phyloP scores from a whole-genome alignment of 1,140 invertebrate species.

The Planococcus citri region DNA sequence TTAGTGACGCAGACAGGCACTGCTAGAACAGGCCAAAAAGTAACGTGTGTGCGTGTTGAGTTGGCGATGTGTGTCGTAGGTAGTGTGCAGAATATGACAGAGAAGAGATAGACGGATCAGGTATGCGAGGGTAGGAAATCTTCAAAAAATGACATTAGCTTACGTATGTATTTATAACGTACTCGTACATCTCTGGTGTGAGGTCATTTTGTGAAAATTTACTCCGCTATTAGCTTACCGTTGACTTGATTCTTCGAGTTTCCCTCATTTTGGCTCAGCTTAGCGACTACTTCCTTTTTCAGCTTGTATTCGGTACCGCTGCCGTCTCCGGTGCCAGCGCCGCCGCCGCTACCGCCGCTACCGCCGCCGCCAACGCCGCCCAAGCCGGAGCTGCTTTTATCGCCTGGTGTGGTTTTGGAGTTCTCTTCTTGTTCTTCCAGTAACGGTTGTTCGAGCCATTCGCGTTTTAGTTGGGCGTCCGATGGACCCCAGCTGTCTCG shows the following conservation, averaged over 20 bases:
- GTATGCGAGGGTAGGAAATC: neutral
- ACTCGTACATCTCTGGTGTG: too few species aligned
- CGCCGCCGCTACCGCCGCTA: too few species aligned
- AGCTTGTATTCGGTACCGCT: neutral
- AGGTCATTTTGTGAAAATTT: neutral
- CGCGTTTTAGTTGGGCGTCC: slow-evolving; percentile 28
- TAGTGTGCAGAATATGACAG: neutral
- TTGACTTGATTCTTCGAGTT: neutral
- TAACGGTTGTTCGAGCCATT: slow-evolving; percentile 24
- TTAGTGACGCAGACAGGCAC: neutral
- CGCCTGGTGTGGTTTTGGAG: neutral
- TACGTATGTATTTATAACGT: too few species aligned
- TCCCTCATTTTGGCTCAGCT: slow-evolving; percentile 3
- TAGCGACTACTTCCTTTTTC: slow-evolving; percentile 6
- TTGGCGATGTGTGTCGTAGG: neutral
- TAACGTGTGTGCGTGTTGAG: neutral
- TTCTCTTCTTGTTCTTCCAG: neutral
- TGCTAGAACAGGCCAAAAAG: too few species aligned
- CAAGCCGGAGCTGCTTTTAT: neutral
- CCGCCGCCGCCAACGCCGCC: too few species aligned
- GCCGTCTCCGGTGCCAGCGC: too few species aligned
- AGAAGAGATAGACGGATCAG: neutral
- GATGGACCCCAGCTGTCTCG: slow-evolving; percentile 35
- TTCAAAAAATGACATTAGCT: neutral
- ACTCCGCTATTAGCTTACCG: slow-evolving; percentile 6